Evolutionary conservation across 2,113 vertebrate genomes (phyloP).

Genomic region (Sander lucioperca): DNA sequence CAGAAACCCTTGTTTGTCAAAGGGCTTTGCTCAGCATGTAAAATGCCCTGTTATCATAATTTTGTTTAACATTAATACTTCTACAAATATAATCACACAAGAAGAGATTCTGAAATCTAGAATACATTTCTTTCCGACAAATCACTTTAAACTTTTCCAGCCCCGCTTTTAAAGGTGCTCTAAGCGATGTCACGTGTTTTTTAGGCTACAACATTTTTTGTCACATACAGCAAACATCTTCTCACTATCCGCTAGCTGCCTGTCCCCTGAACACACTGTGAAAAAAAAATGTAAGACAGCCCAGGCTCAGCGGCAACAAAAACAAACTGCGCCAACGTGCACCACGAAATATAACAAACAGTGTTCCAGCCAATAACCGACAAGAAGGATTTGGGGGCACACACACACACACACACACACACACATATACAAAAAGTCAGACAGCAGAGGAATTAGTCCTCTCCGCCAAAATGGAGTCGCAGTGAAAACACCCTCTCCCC

Average conservation of each 20-base stretch:
- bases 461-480: conserved; percentile 70
- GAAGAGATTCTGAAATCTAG: background rate
- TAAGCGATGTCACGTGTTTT: too few species aligned
- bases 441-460: conserved; percentile 65
- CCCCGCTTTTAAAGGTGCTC: background rate
- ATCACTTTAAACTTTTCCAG: background rate
- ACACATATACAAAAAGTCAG: conserved; percentile 46
- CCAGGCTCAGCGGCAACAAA: too few species aligned
- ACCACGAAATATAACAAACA: too few species aligned
- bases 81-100: conserved; percentile 4
- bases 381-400: background rate
- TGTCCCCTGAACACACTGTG: too few species aligned
- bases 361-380: too few species aligned
- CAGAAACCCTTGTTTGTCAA: background rate
- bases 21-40: background rate
- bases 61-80: background rate
- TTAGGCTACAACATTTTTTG: too few species aligned
- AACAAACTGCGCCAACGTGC: too few species aligned
- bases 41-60: background rate
- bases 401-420: conserved; percentile 33
- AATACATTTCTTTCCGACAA: background rate
- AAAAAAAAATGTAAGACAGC: too few species aligned
- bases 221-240: too few species aligned
- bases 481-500: conserved; percentile 71
- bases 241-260: too few species aligned